Percentiles rank a stretch among this genome's conserved stretches.
phyloP scores from a whole-genome alignment of 53 echinoderm and acorn worm species.

The Holothuria leucospilota region DNA sequence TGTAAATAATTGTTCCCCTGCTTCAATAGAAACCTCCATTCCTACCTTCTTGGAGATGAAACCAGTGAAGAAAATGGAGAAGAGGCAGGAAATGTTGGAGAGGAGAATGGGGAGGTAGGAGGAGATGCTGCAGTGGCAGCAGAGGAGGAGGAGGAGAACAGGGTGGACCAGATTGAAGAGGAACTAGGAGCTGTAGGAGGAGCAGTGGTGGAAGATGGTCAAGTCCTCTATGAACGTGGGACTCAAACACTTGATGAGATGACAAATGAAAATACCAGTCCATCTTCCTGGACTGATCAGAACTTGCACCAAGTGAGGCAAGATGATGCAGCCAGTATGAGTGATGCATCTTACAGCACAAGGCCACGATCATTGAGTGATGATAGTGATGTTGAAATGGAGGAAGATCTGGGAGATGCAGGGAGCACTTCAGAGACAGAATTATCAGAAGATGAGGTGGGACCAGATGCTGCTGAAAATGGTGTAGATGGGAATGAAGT shows the following conservation, averaged over 20 bases:
- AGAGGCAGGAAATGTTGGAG: constrained; percentile 53
- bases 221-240: constrained; percentile 6
- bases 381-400: constrained; percentile 74
- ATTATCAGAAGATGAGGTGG: constrained; percentile 1
- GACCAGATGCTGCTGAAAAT: neutral
- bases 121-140: constrained; percentile 49
- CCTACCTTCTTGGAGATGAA: constrained; percentile 97
- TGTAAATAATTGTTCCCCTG: neutral
- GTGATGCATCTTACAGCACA: constrained; percentile 27
- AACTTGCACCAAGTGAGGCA: constrained; percentile 30
- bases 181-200: constrained; percentile 40
- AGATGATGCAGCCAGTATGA: constrained; percentile 36
- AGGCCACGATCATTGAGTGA: constrained; percentile 41
- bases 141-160: constrained; percentile 45
- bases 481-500: constrained; percentile 32
- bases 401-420: constrained; percentile 63
- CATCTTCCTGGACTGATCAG: constrained; percentile 15
- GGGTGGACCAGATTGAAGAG: constrained; percentile 17
- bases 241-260: constrained; percentile 21
- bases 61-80: constrained; percentile 58
- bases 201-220: constrained; percentile 25
- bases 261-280: neutral
- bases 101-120: constrained; percentile 49
- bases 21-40: constrained; percentile 74
- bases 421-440: constrained; percentile 32